A percentile compares a stretch with the other conserved stretches of the same genome.
Evolutionary conservation across 2,888 invertebrate genomes (phyloP).

Genomic region (Colletes collaris): DNA sequence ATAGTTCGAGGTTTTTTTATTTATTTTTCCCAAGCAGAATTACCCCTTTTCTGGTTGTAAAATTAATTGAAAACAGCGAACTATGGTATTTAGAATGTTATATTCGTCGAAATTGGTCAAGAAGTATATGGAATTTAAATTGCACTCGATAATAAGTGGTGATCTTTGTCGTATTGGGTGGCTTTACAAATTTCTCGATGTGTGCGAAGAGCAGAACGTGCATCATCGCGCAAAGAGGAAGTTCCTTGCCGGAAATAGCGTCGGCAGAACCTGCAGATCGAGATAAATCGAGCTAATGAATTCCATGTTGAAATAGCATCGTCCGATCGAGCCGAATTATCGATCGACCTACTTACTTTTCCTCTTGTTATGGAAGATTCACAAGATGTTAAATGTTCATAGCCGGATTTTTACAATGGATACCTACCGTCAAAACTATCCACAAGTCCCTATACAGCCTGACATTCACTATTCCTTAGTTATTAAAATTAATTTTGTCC

Average conservation of each 20-base stretch:
- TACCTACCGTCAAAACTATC: no score
- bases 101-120: no score
- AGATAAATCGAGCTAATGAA: conserved; percentile 78
- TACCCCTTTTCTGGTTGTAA: no score
- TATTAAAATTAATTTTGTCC: no score
- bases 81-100: no score
- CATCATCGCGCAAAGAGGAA: conserved; percentile 55
- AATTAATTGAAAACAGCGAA: no score
- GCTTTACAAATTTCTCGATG: conserved; percentile 27
- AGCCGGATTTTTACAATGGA: no score
- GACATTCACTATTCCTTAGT: no score
- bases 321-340: conserved; percentile 73
- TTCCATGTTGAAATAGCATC: conserved; percentile 74
- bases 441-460: no score
- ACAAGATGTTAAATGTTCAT: conserved; percentile 33
- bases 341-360: conserved; percentile 76
- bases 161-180: conserved; percentile 18
- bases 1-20: no score
- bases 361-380: conserved; percentile 54
- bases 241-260: conserved; percentile 61
- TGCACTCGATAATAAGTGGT: not conserved
- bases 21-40: no score
- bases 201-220: conserved; percentile 39
- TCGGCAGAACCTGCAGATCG: conserved; percentile 59
- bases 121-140: not conserved